A percentile compares a stretch with the other conserved stretches of the same genome.
Conservation (phyloP, 2,888 invertebrate genomes). For the Pachliopta kotzebuea region DNA sequence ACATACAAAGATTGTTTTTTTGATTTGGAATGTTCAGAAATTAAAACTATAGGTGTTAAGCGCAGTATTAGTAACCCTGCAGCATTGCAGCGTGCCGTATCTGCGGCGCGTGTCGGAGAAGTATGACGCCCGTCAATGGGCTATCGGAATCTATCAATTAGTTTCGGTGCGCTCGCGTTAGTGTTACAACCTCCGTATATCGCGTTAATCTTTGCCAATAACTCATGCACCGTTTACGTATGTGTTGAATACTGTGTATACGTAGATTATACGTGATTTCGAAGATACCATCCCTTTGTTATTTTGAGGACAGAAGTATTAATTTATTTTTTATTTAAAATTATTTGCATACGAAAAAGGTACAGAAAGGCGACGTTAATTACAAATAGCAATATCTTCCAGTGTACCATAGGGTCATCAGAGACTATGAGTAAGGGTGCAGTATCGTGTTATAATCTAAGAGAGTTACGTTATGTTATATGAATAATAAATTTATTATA, state of each 20-base stretch:
- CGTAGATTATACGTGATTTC: background rate
- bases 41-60: background rate
- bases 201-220: conserved; percentile 21
- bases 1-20: too few species aligned
- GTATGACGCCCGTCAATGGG: conserved; percentile 23
- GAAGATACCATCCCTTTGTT: too few species aligned
- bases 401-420: too few species aligned
- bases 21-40: background rate
- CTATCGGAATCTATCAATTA: conserved; percentile 28
- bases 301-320: too few species aligned
- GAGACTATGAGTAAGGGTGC: too few species aligned
- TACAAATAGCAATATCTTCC: too few species aligned
- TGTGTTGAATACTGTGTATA: background rate
- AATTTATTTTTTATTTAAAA: too few species aligned
- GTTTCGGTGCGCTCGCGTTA: conserved; percentile 9
- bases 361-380: too few species aligned
- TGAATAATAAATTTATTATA: too few species aligned
- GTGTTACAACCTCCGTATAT: conserved; percentile 5
- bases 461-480: too few species aligned
- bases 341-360: too few species aligned
- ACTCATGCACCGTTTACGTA: conserved; percentile 7
- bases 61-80: conserved; percentile 5
- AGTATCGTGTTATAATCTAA: too few species aligned
- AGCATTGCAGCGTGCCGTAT: conserved; percentile 18
- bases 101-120: conserved; percentile 19